These are phyloP conservation scores for Drosophila sechellia DNA, from an alignment of 1,140 invertebrate species.

Conservation along the genomic window DNA sequence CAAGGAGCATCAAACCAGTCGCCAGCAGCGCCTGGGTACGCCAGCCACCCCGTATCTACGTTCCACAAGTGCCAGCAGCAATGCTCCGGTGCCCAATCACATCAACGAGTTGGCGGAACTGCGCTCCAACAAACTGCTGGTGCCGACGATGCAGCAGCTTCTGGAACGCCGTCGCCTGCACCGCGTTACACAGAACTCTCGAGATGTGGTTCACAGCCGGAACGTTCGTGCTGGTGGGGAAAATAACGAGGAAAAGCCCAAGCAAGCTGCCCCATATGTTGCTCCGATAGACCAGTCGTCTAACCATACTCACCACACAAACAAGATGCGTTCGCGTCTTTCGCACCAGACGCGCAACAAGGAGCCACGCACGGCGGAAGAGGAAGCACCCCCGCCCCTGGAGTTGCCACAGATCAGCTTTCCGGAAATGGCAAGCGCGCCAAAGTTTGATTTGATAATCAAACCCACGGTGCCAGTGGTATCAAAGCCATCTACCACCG, in stretches of 20 bases:
- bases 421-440: slow-evolving; percentile 87
- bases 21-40: slow-evolving; percentile 18
- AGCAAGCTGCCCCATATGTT: not conserved
- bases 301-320: slow-evolving; percentile 68
- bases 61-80: not conserved
- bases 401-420: slow-evolving; percentile 87
- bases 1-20: slow-evolving; percentile 55
- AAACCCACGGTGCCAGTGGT: slow-evolving; percentile 4
- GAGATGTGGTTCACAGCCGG: slow-evolving; percentile 13
- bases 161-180: slow-evolving; percentile 57
- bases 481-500: not conserved
- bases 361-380: slow-evolving; percentile 50
- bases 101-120: not conserved
- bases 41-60: slow-evolving; percentile 7
- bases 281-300: not conserved
- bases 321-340: slow-evolving; percentile 84
- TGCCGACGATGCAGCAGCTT: slow-evolving; percentile 59
- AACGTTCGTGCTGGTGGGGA: slow-evolving; percentile 23
- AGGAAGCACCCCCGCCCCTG: slow-evolving; percentile 85
- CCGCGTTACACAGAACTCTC: slow-evolving; percentile 31
- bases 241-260: not conserved
- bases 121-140: slow-evolving; percentile 28
- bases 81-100: not conserved
- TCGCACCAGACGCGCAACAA: slow-evolving; percentile 60
- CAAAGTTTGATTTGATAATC: slow-evolving; percentile 86